These are phyloP conservation scores for Alaudala cheleensis DNA, from an alignment of 2,113 vertebrate genomes.

Conservation along the genomic window DNA sequence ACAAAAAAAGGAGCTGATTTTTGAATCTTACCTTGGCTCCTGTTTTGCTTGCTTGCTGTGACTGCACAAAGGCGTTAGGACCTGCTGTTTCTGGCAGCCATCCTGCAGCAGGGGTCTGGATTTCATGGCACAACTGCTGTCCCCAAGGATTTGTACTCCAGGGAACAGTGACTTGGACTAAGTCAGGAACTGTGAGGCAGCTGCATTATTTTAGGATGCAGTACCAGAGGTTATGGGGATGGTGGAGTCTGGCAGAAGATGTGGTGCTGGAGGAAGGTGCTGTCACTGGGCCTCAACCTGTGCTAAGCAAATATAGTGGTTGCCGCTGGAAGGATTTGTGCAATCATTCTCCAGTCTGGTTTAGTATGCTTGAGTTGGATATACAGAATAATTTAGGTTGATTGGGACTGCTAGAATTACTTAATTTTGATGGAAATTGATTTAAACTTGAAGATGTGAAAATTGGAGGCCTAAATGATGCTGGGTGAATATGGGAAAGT, in stretches of 20 bases:
- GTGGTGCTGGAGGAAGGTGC: background rate
- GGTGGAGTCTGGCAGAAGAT: background rate
- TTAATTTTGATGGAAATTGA: background rate
- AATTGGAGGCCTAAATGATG: background rate
- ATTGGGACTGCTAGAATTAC: background rate
- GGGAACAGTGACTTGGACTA: background rate
- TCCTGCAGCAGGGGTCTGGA: background rate
- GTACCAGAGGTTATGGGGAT: background rate
- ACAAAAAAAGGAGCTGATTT: background rate
- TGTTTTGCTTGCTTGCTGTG: background rate
- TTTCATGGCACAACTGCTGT: background rate
- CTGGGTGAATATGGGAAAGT: background rate
- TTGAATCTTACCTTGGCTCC: background rate
- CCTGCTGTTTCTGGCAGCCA: background rate
- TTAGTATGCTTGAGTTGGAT: background rate
- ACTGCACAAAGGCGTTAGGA: background rate
- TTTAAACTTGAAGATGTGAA: background rate
- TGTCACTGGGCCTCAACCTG: accelerated
- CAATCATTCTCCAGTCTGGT: background rate
- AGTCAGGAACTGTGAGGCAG: background rate
- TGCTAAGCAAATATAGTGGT: background rate
- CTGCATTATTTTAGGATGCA: background rate
- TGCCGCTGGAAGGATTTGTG: background rate
- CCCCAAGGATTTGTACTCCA: background rate
- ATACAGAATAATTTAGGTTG: background rate